Evolutionary conservation across 1,140 invertebrate species (phyloP), one percentile per base, ranked within the genome.

Genomic region (Drosophila pseudoananassae): DNA sequence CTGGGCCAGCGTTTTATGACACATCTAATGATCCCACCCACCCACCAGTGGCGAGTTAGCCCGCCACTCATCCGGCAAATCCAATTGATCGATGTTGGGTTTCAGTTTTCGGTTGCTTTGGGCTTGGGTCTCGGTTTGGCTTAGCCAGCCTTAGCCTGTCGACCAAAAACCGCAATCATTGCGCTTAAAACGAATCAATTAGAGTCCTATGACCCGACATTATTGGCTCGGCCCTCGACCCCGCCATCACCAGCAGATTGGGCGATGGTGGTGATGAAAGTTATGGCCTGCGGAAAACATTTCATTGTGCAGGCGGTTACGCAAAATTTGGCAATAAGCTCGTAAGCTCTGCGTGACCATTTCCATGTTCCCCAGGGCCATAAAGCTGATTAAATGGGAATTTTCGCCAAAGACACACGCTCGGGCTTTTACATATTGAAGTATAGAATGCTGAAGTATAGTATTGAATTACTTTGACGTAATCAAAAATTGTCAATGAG

Each of bases 161-260:
- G 38, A 45, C 66, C 59, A 23, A 74, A 69, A 82, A 72, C 74
- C 74, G 20, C 78, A 81, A 81, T 81, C 65, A 76, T 65, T 51
- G 56, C 20, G 50, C 70, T 65, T 56, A 61, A 74, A 71, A 36
- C 60, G 76, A 69, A 85, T 83, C 81, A 84, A 83, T 83, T 78
- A 71, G 40, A 64, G 60, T 52, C 43, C 29, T 69, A 9, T 36
- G 50, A 46, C 23, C 64, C 27, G 27, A 23, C 36, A 38, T 52
- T 58, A 53, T 54, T 68, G 36, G 17, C 4, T 20, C 6, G 36
- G 7, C 12, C 20, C 10, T 9, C n/a, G 17, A 2, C n/a, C 33
- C 15, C 23, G 12, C 23, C 45, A 31, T 23, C 36, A 14, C 14
- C 29, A 38, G 61, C 38, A 53, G 20, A 29, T 7, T 46, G 15